Evolutionary conservation across 2,888 invertebrate genomes (phyloP).

Genomic region (Callyntrura guangdongensis): DNA sequence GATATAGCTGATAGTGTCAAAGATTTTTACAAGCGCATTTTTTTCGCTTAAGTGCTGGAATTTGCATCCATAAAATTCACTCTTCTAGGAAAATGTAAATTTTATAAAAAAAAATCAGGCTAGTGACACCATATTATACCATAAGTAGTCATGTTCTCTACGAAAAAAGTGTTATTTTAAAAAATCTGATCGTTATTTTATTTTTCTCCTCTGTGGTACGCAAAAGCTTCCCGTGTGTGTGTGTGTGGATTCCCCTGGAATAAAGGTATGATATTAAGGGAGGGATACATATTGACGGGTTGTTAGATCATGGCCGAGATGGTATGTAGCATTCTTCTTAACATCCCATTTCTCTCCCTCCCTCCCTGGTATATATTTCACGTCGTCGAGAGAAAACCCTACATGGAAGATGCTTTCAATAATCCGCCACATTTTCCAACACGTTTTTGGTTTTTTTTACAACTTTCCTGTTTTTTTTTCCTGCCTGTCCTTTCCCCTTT

Average conservation of each 20-base stretch:
- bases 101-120: conserved; percentile 49
- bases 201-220: background rate
- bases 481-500: conserved; percentile 21
- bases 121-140: conserved; percentile 56
- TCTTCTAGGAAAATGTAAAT: background rate
- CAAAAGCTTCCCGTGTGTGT: background rate
- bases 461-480: conserved; percentile 11
- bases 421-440: background rate
- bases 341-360: background rate
- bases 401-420: background rate
- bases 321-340: conserved; percentile 11
- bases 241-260: background rate
- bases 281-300: too few species aligned
- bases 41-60: too few species aligned
- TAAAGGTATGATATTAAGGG: background rate
- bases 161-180: conserved; percentile 21
- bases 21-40: too few species aligned
- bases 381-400: background rate
- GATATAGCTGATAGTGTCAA: too few species aligned
- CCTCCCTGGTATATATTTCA: background rate
- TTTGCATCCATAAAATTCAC: conserved; percentile 21
- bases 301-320: background rate
- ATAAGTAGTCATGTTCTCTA: background rate
- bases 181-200: conserved; percentile 53
- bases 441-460: conserved; percentile 37